phyloP scores from a whole-genome alignment of 2,797 vertebrate genomes.

The Peromyscus attwateri region DNA sequence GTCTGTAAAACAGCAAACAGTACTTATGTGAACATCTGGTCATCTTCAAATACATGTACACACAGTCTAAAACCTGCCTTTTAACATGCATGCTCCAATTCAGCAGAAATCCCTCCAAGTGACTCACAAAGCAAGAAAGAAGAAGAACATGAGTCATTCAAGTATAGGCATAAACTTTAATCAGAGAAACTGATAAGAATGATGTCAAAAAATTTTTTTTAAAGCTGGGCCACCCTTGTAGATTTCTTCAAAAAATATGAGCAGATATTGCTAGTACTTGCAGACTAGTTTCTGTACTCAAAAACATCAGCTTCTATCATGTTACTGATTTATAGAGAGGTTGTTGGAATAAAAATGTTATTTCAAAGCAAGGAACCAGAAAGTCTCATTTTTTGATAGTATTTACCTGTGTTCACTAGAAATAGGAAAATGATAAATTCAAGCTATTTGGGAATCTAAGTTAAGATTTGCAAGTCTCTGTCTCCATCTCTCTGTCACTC shows the following conservation, averaged over 20 bases:
- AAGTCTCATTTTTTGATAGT: background rate
- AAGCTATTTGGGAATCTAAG: background rate
- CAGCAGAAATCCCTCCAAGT: conserved; percentile 59
- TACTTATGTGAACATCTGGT: background rate
- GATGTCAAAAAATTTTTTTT: background rate
- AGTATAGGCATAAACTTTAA: conserved; percentile 46
- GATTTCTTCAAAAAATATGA: background rate
- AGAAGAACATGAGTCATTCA: conserved; percentile 64
- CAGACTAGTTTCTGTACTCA: background rate
- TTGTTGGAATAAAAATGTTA: background rate
- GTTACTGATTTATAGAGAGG: background rate
- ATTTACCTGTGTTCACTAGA: background rate
- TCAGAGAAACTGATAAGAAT: conserved; percentile 67
- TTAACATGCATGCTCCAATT: background rate
- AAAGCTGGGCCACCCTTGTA: conserved; percentile 37
- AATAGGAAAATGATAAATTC: background rate
- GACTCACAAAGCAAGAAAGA: conserved; percentile 9
- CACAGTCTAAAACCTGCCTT: background rate
- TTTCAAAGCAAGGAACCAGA: conserved; percentile 40
- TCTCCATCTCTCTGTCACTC: background rate
- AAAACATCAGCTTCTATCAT: background rate
- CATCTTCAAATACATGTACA: background rate
- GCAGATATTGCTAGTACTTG: background rate
- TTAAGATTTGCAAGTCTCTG: background rate
- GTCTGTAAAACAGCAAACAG: background rate